Evolutionary conservation across 92 coral and sea anemone species (phyloP).

Genomic region (Porites divaricata): DNA sequence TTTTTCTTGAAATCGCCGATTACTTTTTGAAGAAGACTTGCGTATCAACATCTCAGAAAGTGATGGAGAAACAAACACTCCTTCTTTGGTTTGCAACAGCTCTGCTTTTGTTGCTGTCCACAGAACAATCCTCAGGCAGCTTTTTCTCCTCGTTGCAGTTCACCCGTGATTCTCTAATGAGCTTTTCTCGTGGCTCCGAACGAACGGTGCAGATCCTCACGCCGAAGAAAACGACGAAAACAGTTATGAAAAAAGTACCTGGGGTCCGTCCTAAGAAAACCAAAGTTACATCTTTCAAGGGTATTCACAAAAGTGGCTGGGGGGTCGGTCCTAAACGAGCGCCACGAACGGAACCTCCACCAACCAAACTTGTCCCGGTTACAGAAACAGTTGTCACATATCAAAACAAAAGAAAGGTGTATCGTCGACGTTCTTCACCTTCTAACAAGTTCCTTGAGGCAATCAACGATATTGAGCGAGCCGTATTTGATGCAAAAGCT

Average conservation of each 20-base stretch:
- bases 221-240: slow-evolving; percentile 45
- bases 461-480: slow-evolving; percentile 79
- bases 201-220: slow-evolving; percentile 62
- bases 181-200: slow-evolving; percentile 67
- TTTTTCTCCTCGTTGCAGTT: slow-evolving; percentile 34
- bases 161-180: slow-evolving; percentile 62
- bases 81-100: not conserved
- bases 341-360: not conserved
- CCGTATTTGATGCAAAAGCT: slow-evolving; percentile 70
- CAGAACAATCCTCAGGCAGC: not conserved
- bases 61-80: not conserved
- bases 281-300: not conserved
- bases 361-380: not conserved
- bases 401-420: slow-evolving; percentile 50
- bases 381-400: slow-evolving; percentile 29
- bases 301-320: not conserved
- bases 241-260: not conserved
- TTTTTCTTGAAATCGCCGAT: not conserved
- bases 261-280: not conserved
- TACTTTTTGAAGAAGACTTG: not conserved
- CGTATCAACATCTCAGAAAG: not conserved
- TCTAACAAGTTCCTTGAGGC: slow-evolving; percentile 86
- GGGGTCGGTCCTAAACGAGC: no score
- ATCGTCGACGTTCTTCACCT: slow-evolving; percentile 68
- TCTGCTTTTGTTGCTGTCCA: not conserved